Evolutionary conservation across 2,888 invertebrate species (phyloP).

Genomic region (Macrophya alboannulata): DNA sequence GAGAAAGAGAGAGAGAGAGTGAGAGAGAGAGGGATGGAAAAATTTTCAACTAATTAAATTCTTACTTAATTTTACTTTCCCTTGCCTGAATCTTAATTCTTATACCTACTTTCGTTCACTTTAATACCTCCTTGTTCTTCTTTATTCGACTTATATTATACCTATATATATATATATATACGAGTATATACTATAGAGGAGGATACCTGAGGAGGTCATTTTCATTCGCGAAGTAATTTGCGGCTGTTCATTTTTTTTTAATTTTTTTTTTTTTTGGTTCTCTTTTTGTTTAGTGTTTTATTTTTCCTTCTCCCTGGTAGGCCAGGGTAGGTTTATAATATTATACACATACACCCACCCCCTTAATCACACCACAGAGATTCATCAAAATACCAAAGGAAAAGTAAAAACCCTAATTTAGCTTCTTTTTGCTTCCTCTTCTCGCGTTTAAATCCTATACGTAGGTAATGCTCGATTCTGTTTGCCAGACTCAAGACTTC

Average conservation of each 20-base stretch:
- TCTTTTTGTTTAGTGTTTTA: background rate
- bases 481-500: background rate
- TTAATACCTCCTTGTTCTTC: background rate
- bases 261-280: background rate
- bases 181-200: too few species aligned
- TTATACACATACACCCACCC: background rate
- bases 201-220: background rate
- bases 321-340: background rate
- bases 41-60: slow-evolving; percentile 33
- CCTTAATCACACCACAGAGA: background rate
- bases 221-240: slow-evolving; percentile 11
- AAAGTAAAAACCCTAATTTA: background rate
- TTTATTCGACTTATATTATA: background rate
- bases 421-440: too few species aligned
- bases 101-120: background rate
- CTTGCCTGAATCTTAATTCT: background rate
- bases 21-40: background rate
- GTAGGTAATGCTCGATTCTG: too few species aligned
- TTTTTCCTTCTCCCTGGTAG: background rate
- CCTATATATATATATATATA: background rate
- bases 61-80: slow-evolving; percentile 22
- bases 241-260: background rate
- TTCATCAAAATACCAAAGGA: background rate
- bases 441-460: too few species aligned
- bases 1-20: background rate